Evolutionary conservation across 2,888 invertebrate species (phyloP).

Genomic region (Cryptocephalus primarius): DNA sequence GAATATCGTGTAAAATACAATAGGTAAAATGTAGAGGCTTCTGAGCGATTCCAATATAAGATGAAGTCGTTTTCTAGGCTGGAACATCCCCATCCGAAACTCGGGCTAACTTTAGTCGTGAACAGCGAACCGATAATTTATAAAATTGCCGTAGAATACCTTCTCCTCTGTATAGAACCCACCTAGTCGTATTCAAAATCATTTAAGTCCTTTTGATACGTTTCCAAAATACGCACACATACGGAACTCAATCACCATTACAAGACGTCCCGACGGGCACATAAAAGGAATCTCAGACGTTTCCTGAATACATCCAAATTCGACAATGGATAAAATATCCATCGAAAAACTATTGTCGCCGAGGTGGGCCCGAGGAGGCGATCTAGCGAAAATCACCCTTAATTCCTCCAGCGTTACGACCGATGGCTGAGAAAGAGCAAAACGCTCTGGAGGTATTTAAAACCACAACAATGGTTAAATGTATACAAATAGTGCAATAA

Average conservation of each 20-base stretch:
- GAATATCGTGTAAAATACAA: no score
- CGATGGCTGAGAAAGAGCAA: conserved; percentile 12
- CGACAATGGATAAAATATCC: conserved; percentile 20
- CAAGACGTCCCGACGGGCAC: not conserved
- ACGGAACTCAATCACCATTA: not conserved
- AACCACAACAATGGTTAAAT: conserved; percentile 26
- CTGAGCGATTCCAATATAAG: no score
- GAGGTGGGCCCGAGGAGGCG: conserved; percentile 10
- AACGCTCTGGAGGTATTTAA: conserved; percentile 21
- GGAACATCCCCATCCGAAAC: no score
- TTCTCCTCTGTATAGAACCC: no score
- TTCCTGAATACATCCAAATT: conserved; percentile 14
- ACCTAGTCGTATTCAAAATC: no score
- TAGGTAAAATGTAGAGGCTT: no score
- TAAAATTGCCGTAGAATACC: no score
- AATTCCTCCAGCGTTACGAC: not conserved
- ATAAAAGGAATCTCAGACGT: conserved; percentile 3
- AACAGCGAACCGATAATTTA: no score
- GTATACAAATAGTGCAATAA: conserved; percentile 37
- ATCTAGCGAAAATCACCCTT: conserved; percentile 10
- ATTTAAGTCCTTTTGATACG: no score
- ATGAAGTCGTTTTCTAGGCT: no score
- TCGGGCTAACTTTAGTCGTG: no score
- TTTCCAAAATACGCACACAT: no score
- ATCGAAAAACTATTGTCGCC: conserved; percentile 18